Base-by-base conservation (phyloP, 1,140 invertebrate species). In the Cephus cinctus region DNA sequence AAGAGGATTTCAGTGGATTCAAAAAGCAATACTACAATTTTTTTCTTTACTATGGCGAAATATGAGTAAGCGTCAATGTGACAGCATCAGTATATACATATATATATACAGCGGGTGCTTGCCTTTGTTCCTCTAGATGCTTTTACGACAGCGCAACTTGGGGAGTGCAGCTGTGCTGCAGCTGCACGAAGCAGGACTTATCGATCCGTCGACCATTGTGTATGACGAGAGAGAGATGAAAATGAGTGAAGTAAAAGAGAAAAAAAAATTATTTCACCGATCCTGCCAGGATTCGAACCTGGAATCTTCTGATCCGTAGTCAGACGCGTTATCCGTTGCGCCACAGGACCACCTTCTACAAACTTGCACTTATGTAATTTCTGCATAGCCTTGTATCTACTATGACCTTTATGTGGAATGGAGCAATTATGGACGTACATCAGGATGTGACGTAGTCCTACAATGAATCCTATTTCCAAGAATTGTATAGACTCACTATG, bases 301-400 rank as follows among this genome's bases (percentile, higher is more conserved):
- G 83, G 83, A 86, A 85, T 85, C 83, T 85, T 84, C 83, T 85
- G 83, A 85, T 86, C 84, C 83, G 83, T 86, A 86, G 84, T 85
- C 84, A 86, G 83, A 85, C 83, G 84, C 84, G 85, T 86, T 86
- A 86, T 86, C 85, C 84, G 77, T 86, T 86, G 84, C 85, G 84
- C 84, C 85, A 86, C 84, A 85, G 78, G 83, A 81, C 84, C 84
- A n/a, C 11, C 25, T n/a, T 27, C 25, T 8, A n/a, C 25, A 27
- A 27, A 27, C 25, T 27, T 27, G 6, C 25, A 27, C 25, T n/a
- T 27, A 27, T 6, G 25, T 27, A n/a, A 27, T 27, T 8, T 8
- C 25, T 8, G 25, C 6, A 27, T n/a, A 6, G 25, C n/a, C n/a
- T n/a, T n/a, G n/a, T n/a, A n/a, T n/a, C n/a, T n/a, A n/a, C n/a